Base-by-base conservation (phyloP, 2,113 vertebrate genomes). In the Seriola dumerili region DNA sequence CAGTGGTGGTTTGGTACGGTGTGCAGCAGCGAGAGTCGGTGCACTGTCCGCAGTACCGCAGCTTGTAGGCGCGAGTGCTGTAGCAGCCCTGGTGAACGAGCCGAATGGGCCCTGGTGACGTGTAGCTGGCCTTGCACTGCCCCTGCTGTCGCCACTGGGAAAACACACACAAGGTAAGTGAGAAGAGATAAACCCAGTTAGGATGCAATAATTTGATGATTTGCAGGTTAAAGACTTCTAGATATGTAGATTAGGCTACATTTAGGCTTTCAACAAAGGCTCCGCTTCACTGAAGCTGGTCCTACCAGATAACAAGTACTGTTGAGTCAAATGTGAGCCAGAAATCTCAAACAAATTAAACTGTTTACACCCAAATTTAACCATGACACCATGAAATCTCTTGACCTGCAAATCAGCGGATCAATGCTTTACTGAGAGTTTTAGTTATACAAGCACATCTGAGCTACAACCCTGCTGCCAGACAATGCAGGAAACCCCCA, bases 31-130 rank as follows among this genome's bases (percentile, higher is more conserved):
- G 93, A 0, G 85, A 73, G 73, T 95, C 93, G 0, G 78, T 79
- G 91, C 95, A 96, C 48, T 76, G 86, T 1, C 95, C 95, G 9
- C 95, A 96, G 89, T 95, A 96, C 2, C 50, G 89, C 4, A 93
- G 93, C 58, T 50, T 80, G 82, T 90, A 94, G 16, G 74, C 48
- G 0, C 0, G 87, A 0, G 79, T 84, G 92, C 95, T 96, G 85
- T 83, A 85, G 78, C 95, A 96, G 75, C 94, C 93, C 66, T 92
- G 91, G 80, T 96, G 91, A 8, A 93, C 46, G 1, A 96, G 93
- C 8, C 84, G 88, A 9, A 94, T 76, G 19, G 91, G 93, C 3
- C 81, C 76, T 0, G 86, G 87, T 23, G 92, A 90, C 29, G 17
- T 83, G 88, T 94, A 94, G 83, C 91, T 96, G 50, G 92, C 50